Conservation (phyloP, 1,140 invertebrate genomes). For the Lasioglossum albipes region DNA sequence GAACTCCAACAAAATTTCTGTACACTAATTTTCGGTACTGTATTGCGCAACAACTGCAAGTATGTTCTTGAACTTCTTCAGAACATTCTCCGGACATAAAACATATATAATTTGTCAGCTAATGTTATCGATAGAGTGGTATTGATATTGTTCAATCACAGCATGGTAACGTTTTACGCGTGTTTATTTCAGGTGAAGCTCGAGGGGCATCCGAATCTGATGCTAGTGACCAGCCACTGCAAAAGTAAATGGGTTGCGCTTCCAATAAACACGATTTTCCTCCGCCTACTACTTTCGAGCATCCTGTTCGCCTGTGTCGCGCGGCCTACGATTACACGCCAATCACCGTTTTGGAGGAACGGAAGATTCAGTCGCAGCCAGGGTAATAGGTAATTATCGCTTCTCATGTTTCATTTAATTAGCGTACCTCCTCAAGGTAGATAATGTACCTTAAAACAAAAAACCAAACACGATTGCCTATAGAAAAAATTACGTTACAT, state of each 20-base stretch:
- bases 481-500: too few species aligned
- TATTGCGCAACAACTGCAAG: too few species aligned
- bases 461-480: too few species aligned
- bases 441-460: too few species aligned
- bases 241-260: slow-evolving; percentile 41
- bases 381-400: slow-evolving; percentile 38
- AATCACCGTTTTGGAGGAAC: slow-evolving; percentile 5
- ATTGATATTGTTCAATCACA: background rate
- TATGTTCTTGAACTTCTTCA: too few species aligned
- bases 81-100: too few species aligned
- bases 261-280: slow-evolving; percentile 18
- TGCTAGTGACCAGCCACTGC: background rate
- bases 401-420: background rate
- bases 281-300: slow-evolving; percentile 4
- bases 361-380: slow-evolving; percentile 41
- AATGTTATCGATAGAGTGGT: background rate
- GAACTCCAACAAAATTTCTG: too few species aligned
- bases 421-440: background rate
- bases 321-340: background rate
- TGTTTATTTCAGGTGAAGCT: slow-evolving; percentile 21
- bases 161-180: background rate
- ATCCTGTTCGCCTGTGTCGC: background rate
- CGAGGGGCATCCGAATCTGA: slow-evolving; percentile 12
- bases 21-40: too few species aligned
- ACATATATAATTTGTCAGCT: background rate